phyloP scores from a whole-genome alignment of 2,888 invertebrate genomes.

The Lacanobia oleracea region DNA sequence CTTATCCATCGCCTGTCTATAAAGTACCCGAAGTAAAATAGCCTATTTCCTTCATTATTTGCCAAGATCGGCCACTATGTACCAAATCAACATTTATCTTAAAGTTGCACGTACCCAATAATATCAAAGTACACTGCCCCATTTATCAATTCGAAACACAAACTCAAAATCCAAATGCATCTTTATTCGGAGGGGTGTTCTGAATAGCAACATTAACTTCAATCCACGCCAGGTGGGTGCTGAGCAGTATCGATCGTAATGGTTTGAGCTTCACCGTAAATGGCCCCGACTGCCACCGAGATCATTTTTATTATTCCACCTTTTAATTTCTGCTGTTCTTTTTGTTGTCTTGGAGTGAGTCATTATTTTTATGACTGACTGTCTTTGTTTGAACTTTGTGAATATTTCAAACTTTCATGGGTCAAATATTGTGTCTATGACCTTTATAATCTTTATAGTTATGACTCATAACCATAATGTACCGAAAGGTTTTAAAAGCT shows the following conservation, averaged over 20 bases:
- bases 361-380: neutral
- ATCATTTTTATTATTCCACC: constrained; percentile 44
- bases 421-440: neutral
- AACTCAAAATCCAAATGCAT: constrained; percentile 51
- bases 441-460: neutral
- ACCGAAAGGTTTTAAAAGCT: neutral
- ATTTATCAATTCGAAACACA: constrained; percentile 31
- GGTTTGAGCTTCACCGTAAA: constrained; percentile 55
- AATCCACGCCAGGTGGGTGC: constrained; percentile 64
- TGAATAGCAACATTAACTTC: constrained; percentile 64
- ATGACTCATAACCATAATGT: neutral
- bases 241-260: constrained; percentile 61
- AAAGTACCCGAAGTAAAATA: neutral
- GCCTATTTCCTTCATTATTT: neutral
- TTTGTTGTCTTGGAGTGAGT: neutral
- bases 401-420: neutral
- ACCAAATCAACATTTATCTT: neutral
- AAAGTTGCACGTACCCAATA: neutral
- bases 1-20: neutral
- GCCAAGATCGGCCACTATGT: no score
- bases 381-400: neutral
- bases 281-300: constrained; percentile 49
- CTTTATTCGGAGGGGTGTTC: constrained; percentile 55
- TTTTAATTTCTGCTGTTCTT: constrained; percentile 41
- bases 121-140: constrained; percentile 1